These are phyloP conservation scores for Nestor notabilis DNA, from an alignment of 2,113 vertebrate genomes.

Conservation along the genomic window DNA sequence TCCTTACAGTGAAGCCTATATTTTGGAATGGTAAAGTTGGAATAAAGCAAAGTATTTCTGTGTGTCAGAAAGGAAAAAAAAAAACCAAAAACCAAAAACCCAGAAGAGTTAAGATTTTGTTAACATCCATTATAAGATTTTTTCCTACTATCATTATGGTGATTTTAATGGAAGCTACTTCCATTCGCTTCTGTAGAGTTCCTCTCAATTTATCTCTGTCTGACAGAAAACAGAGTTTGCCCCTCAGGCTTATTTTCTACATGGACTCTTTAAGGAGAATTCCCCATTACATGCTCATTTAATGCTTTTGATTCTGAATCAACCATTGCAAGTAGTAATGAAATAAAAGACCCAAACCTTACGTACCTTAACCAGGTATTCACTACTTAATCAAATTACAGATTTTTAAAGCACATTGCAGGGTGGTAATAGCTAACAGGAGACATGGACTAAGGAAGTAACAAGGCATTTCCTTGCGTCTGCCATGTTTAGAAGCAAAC, in stretches of 20 bases:
- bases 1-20: neutral
- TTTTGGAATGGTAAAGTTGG: neutral
- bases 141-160: neutral
- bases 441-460: neutral
- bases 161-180: neutral
- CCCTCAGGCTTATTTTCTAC: neutral
- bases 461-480: neutral
- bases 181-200: neutral
- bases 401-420: neutral
- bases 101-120: neutral
- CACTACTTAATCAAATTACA: neutral
- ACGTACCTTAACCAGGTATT: neutral
- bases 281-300: neutral
- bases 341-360: neutral
- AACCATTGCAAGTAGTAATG: neutral
- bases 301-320: neutral
- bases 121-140: neutral
- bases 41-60: neutral
- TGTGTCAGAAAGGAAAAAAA: neutral
- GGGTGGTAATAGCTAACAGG: neutral
- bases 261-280: neutral
- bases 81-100: too few relatives aligned
- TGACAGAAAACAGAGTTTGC: neutral
- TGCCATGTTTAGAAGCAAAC: neutral
- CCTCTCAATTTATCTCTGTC: neutral